phyloP scores from a whole-genome alignment of 2,113 vertebrate species.

The Poeciliopsis occidentalis region DNA sequence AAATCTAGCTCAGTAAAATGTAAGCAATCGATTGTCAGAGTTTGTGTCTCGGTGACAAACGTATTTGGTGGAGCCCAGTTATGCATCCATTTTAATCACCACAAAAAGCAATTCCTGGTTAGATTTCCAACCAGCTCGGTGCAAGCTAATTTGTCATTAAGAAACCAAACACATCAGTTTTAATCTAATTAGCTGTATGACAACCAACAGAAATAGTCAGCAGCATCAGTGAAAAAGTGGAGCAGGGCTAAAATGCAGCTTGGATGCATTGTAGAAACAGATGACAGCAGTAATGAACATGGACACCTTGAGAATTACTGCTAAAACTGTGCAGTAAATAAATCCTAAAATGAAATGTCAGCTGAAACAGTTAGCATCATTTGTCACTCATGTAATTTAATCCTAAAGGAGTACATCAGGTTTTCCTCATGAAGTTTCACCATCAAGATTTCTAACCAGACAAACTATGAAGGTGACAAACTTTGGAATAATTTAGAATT shows the following conservation, averaged over 20 bases:
- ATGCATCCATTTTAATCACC: neutral
- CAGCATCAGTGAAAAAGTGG: constrained; percentile 23
- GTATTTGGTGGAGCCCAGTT: neutral
- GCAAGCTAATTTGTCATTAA: constrained; percentile 6
- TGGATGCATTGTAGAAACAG: constrained; percentile 14
- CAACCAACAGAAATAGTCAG: constrained; percentile 19
- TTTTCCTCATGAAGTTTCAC: constrained; percentile 13
- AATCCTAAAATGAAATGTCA: constrained; percentile 39
- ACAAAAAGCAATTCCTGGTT: constrained; percentile 18
- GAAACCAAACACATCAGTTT: constrained; percentile 22
- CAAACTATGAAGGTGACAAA: neutral
- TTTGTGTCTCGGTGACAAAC: constrained; percentile 21
- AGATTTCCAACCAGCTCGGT: constrained; percentile 6
- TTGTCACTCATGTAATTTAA: constrained; percentile 38
- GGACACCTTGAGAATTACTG: constrained; percentile 45
- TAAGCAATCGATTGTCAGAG: constrained; percentile 8
- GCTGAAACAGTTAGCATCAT: constrained; percentile 35
- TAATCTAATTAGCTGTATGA: constrained; percentile 44
- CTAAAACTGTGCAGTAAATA: constrained; percentile 59
- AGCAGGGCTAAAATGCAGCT: constrained; percentile 6
- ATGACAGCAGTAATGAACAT: constrained; percentile 53
- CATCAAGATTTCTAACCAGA: neutral
- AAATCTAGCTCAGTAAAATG: constrained; percentile 7
- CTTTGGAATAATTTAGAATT: neutral
- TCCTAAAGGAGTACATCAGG: constrained; percentile 13